Conservation (phyloP, 2,113 vertebrate genomes). For the Bubo scandiacus region DNA sequence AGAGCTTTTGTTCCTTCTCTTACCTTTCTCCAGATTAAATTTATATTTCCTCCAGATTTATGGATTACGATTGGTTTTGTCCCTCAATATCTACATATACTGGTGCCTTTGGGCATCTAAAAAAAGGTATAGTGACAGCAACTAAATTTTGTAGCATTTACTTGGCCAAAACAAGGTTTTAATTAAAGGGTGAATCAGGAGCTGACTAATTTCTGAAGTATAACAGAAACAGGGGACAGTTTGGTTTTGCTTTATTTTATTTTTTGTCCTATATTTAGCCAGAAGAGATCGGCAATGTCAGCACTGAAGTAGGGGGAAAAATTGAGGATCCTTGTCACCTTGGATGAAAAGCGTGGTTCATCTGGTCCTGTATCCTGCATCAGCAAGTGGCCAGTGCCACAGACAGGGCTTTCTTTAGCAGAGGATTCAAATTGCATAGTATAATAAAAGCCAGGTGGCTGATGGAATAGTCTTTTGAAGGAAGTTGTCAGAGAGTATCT, state of each 20-base stretch:
- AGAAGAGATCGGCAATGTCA: background rate
- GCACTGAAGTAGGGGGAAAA: background rate
- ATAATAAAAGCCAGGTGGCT: slow-evolving; percentile 1
- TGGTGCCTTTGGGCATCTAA: background rate
- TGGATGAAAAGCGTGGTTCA: background rate
- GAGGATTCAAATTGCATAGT: background rate
- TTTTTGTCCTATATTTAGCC: fast-evolving
- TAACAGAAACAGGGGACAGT: background rate
- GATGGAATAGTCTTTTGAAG: background rate
- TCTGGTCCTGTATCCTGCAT: background rate
- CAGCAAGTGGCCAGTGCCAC: background rate
- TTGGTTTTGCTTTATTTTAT: background rate
- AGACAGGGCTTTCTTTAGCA: background rate
- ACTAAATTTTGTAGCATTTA: background rate
- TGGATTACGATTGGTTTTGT: background rate
- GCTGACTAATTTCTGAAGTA: background rate
- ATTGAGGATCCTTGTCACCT: background rate
- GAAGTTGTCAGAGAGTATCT: slow-evolving; percentile 20
- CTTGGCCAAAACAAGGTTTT: background rate
- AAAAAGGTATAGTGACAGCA: fast-evolving
- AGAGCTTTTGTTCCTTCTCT: background rate
- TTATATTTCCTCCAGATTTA: background rate
- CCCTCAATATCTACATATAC: background rate
- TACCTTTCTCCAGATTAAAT: background rate
- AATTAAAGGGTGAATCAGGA: background rate